These are phyloP conservation scores for Rhinolophus ferrumequinum DNA, from an alignment of 2,113 vertebrate species.

Conservation along the genomic window DNA sequence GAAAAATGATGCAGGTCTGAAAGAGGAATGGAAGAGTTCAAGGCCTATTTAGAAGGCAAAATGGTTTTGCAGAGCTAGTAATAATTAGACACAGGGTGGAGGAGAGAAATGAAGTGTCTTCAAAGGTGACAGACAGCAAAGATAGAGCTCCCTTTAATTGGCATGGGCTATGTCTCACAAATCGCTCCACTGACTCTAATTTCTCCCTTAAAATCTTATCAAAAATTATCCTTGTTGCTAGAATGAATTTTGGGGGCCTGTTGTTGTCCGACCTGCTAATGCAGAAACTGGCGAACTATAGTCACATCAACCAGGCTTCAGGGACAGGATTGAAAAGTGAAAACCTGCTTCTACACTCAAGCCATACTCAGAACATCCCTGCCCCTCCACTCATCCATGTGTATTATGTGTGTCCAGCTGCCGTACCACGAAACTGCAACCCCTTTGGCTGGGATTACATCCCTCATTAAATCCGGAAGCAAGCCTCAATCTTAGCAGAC, in stretches of 20 bases:
- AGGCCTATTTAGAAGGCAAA: background rate
- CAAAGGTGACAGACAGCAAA: background rate
- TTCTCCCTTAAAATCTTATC: background rate
- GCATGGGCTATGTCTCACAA: background rate
- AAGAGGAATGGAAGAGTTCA: background rate
- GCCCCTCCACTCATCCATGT: too few species aligned
- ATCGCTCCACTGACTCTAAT: background rate
- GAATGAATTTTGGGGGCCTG: background rate
- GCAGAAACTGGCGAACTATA: background rate
- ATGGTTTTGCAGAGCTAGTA: background rate
- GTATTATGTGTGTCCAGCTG: background rate
- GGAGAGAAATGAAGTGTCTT: background rate
- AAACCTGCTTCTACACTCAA: background rate
- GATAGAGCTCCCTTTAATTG: background rate
- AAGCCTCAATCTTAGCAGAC: background rate
- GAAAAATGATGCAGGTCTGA: background rate
- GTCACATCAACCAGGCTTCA: background rate
- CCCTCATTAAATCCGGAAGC: background rate
- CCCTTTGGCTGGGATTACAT: background rate
- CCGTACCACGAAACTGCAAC: background rate
- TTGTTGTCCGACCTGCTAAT: background rate
- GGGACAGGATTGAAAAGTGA: background rate
- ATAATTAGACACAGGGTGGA: background rate
- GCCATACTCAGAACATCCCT: background rate
- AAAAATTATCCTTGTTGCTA: background rate